phyloP scores from a whole-genome alignment of 2,888 invertebrate genomes.

The Rapana venosa region DNA sequence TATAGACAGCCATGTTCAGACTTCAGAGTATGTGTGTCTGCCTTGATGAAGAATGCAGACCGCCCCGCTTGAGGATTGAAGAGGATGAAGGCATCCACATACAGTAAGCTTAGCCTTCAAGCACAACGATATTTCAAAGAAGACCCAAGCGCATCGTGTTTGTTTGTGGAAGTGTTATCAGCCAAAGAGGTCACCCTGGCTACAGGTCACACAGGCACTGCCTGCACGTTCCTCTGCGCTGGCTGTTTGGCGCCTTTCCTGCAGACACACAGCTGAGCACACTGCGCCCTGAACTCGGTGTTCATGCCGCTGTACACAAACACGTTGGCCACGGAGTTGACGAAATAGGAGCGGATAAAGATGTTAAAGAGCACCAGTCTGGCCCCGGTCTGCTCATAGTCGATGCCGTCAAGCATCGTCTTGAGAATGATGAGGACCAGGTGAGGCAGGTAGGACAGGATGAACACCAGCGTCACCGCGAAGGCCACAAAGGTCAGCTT shows the following conservation, averaged over 20 bases:
- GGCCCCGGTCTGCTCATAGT: slow-evolving; percentile 47
- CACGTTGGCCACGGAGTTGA: slow-evolving; percentile 65
- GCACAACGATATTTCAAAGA: neutral
- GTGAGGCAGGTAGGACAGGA: slow-evolving; percentile 64
- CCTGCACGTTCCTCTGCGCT: too few species aligned
- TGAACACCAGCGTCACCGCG: slow-evolving; percentile 62
- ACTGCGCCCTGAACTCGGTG: slow-evolving; percentile 54
- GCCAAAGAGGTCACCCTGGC: neutral
- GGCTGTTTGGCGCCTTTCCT: neutral
- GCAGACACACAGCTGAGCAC: neutral
- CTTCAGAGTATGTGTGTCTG: too few species aligned
- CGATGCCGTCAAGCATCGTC: slow-evolving; percentile 53
- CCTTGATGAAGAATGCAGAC: too few species aligned
- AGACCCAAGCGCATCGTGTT: neutral
- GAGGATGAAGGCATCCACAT: too few species aligned
- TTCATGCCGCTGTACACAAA: slow-evolving; percentile 66
- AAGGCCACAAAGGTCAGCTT: slow-evolving; percentile 58
- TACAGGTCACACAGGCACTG: neutral
- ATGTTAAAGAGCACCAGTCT: slow-evolving; percentile 58
- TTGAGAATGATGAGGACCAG: slow-evolving; percentile 57
- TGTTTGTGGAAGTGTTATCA: neutral
- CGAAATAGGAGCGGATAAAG: slow-evolving; percentile 64
- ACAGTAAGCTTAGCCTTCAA: neutral
- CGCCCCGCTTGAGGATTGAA: too few species aligned
- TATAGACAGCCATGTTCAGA: too few species aligned